A percentile compares a stretch with the other conserved stretches of the same genome.
Evolutionary conservation across 2,113 vertebrate species (phyloP).

Genomic region (Pao palembangensis): DNA sequence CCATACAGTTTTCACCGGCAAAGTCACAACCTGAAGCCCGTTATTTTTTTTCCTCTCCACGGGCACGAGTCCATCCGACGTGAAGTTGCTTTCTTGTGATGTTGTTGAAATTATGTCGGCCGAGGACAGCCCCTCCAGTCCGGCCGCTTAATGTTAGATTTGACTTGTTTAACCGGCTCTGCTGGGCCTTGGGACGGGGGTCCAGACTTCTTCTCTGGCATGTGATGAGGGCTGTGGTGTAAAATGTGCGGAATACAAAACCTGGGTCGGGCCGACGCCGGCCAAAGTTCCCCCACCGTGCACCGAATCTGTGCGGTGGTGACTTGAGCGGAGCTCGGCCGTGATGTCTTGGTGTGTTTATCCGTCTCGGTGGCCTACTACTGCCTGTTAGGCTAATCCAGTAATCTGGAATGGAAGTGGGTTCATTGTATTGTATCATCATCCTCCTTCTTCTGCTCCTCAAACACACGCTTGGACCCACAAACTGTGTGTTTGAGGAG

Average conservation of each 20-base stretch:
- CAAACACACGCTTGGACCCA: conserved; percentile 5
- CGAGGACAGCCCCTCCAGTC: too few relatives aligned
- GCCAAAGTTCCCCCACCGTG: conserved; percentile 29
- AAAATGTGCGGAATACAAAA: conserved; percentile 49
- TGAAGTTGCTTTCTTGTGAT: conserved; percentile 58
- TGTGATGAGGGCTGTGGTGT: conserved; percentile 47
- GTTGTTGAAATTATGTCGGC: conserved; percentile 29
- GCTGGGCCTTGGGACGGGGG: conserved; percentile 5
- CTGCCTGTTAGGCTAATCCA: conserved; percentile 53
- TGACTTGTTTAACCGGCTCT: neutral
- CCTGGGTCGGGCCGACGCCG: conserved; percentile 20
- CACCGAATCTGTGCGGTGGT: conserved; percentile 32
- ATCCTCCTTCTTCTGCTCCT: conserved; percentile 25
- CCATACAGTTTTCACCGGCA: conserved; percentile 18
- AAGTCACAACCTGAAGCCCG: conserved; percentile 39
- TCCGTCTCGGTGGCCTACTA: conserved; percentile 54
- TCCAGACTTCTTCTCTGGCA: conserved; percentile 46
- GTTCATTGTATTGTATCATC: conserved; percentile 50
- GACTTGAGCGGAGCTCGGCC: conserved; percentile 10
- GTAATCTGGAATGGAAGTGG: conserved; percentile 57
- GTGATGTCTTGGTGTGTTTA: conserved; percentile 33
- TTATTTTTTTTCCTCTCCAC: conserved; percentile 27
- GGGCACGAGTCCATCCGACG: conserved; percentile 43
- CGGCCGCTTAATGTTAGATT: neutral
- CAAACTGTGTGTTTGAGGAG: conserved; percentile 1